Base-by-base conservation (phyloP, 2,797 vertebrate genomes). In the Poliocrania exsul region DNA sequence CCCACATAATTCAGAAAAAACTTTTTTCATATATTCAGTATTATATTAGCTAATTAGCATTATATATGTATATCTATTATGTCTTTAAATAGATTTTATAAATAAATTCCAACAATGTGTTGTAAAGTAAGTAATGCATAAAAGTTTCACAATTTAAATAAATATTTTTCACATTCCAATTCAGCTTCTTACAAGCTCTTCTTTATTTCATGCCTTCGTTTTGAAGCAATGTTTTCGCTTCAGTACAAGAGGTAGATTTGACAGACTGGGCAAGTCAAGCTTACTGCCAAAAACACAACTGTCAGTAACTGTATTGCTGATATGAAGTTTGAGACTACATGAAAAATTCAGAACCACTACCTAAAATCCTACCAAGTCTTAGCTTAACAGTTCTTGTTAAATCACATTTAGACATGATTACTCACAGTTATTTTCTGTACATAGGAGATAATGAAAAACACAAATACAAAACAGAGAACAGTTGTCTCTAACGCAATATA, bases 101-200 rank as follows among this genome's bases (percentile, higher is more conserved):
- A 97, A 97, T 96, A 98, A 94, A 93, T 86, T 94, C 93, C 92
- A 97, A 73, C 92, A 75, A 80, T 94, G 87, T 97, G 44, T 96
- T 92, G 85, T 90, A 97, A 97, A 93, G 93, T 88, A 95, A 97
- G 91, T 88, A 73, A 97, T 49, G 97, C 96, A 96, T 96, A 93
- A 97, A 97, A 97, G 92, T 96, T 97, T 94, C 80, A 97, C 90
- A 97, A 97, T 97, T 97, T 97, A 95, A 97, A 98, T 96, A 98
- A 96, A 97, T 97, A 97, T 96, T 96, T 96, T 97, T 97, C 97
- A 98, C 97, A 97, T 98, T 98, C 96, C 97, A 97, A 97, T 97
- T 97, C 96, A 92, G 89, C 96, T 96, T 97, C 96, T 95, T 64
- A 96, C 71, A 94, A 96, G 96, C 96, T 96, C 92, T 95, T 89